Base-by-base conservation (phyloP, 2,888 invertebrate species). In the Chrysolina haemoptera region DNA sequence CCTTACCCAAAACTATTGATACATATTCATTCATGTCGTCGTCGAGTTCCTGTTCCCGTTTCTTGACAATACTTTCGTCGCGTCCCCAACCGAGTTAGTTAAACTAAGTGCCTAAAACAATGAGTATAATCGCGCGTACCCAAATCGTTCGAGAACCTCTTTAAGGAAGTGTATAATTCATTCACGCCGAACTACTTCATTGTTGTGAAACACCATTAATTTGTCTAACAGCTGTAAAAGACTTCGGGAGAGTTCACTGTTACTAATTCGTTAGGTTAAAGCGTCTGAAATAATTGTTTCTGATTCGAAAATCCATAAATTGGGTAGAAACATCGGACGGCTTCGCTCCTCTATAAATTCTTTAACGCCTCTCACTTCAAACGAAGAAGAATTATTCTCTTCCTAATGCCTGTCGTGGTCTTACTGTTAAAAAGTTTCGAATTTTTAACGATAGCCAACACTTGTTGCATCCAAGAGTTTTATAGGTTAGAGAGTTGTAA, bases 181-280 rank as follows among this genome's bases (percentile, higher is more conserved):
- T 81, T 79, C 80, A 70, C 79, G 75, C 82, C 79, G 79, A 82
- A 68, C 82, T 82, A 80, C 80, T 82, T 82, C 80, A 81, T 82
- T 82, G 81, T 82, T 82, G 80, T 78, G 77, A 80, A 81, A 81
- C 76, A 78, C 80, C 80, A 80, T 82, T 79, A 82, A 82, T 83
- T 82, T 78, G 79, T 80, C 80, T 79, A 82, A 79, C 80, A 80
- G 79, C 81, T 81, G 80, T 80, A 79, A 79, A 79, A 70, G 78
- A 78, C 77, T 79, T 78, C 68, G 66, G 46, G 59, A 46, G 59
- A 64, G 70, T 79, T 76, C 71, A 77, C 75, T 78, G 73, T 70
- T 72, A 75, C 78, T 79, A 78, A 78, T 78, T 78, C 72, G 75
- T 73, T 65, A 73, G 74, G 70, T 71, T 77, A 71, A 68, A 76